Conservation (phyloP, 2,888 invertebrate genomes). For the Phalangium opilio region DNA sequence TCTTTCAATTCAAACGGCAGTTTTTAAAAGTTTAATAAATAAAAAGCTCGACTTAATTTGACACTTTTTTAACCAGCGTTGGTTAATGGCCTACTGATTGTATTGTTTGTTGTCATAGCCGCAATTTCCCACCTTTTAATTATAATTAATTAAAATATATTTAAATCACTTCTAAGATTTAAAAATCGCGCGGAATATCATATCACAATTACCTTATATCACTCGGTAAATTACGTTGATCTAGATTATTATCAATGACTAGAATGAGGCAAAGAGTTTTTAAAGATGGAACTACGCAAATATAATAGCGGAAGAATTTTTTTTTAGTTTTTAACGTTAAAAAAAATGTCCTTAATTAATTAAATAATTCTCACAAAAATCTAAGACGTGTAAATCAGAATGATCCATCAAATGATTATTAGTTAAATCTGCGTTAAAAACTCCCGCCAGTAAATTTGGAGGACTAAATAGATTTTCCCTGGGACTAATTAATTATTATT, state of each 20-base stretch:
- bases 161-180: background rate
- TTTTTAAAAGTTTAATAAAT: too few relatives aligned
- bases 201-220: background rate
- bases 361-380: conserved; percentile 39
- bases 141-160: background rate
- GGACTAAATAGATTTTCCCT: background rate
- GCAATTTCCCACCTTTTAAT: background rate
- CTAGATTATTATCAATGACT: background rate
- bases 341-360: background rate
- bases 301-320: too few relatives aligned
- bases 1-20: too few relatives aligned
- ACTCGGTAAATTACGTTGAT: background rate
- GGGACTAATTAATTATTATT: conserved; percentile 1
- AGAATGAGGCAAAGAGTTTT: background rate
- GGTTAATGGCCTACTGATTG: background rate
- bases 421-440: too few relatives aligned
- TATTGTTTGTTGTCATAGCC: background rate
- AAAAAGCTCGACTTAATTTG: too few relatives aligned
- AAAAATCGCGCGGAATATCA: background rate
- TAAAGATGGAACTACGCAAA: background rate
- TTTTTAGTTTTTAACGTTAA: too few relatives aligned
- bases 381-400: conserved; percentile 64
- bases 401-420: conserved; percentile 51
- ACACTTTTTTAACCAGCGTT: background rate
- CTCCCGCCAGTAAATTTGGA: too few relatives aligned